Evolutionary conservation across 2,113 vertebrate species (phyloP), one percentile per base, ranked within the genome.

Genomic region (Alces alces): DNA sequence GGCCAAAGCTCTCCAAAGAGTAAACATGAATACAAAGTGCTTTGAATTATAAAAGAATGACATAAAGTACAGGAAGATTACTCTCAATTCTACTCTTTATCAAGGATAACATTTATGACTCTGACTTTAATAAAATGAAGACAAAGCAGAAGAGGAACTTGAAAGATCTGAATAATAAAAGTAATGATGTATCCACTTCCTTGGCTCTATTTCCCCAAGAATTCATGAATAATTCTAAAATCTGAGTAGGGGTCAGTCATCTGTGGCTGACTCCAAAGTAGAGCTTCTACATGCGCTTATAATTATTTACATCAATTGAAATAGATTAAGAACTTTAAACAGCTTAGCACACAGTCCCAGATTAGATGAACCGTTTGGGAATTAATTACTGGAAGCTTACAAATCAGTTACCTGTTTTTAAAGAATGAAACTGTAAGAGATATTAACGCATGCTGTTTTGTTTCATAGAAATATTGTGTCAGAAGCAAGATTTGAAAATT

Each of bases 11-110:
- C 17, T 89, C 97, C n/a, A 95, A 1, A 80, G 3, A 89, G 30
- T 85, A 96, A 43, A 7, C 36, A 80, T 13, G 15, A 98, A 96
- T 93, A 45, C 98, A 98, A 96, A 84, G 2, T 33, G 54, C 5
- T 96, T 10, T 96, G 10, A 87, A 92, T 70, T 47, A 97, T 95
- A 92, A 92, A 39, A 89, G 5, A 58, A 55, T 70, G 52, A 25
- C 39, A 89, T 12, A 88, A 36, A 96, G 14, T 3, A 3, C 1
- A 7, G 7, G 2, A 95, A 82, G 17, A 10, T 64, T 39, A 82
- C 52, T 82, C 16, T 95, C 10, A 64, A 57, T 76, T 3, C 76
- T 50, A 83, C 76, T 47, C 86, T 86, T 87, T 50, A 52, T 95
- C 79, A 93, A 33, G 52, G 58, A 28, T 64, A 90, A 89, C 78